Percentiles rank a stretch among this genome's conserved stretches.
These are phyloP conservation scores for Zosterops pallidus DNA, from an alignment of 2,113 vertebrate species.

Conservation along the genomic window DNA sequence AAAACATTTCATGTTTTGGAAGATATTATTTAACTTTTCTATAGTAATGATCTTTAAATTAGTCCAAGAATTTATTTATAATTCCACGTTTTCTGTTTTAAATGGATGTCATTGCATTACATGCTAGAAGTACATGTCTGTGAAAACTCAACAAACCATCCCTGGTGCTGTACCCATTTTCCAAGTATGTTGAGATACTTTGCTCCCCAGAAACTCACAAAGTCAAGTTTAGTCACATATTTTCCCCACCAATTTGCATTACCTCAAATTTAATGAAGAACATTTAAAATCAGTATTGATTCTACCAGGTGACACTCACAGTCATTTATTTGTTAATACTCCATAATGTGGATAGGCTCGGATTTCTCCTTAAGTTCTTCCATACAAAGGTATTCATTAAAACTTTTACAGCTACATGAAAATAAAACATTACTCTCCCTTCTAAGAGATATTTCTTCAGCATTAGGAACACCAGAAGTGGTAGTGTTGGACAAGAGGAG, in stretches of 20 bases:
- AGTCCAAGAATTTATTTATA: not conserved
- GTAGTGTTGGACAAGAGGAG: not conserved
- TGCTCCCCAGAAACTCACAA: not conserved
- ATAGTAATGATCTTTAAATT: not conserved
- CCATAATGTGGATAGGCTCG: not conserved
- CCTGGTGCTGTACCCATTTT: not conserved
- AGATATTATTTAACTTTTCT: not conserved
- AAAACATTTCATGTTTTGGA: not conserved
- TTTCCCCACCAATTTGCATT: not conserved
- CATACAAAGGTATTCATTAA: not conserved
- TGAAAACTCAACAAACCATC: not conserved
- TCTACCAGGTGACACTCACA: not conserved
- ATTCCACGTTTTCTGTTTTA: no score
- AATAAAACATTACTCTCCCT: not conserved
- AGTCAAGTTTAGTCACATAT: not conserved
- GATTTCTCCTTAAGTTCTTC: not conserved
- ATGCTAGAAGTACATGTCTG: rapidly evolving
- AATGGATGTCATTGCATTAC: not conserved
- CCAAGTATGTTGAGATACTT: not conserved
- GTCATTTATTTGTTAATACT: not conserved
- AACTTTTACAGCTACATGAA: not conserved
- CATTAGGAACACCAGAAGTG: not conserved
- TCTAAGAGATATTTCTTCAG: not conserved
- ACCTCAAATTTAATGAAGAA: not conserved
- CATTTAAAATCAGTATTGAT: not conserved